A percentile compares a stretch with the other conserved stretches of the same genome.
Evolutionary conservation across 2,113 vertebrate genomes (phyloP).

Genomic region (Rhinichthys klamathensis): DNA sequence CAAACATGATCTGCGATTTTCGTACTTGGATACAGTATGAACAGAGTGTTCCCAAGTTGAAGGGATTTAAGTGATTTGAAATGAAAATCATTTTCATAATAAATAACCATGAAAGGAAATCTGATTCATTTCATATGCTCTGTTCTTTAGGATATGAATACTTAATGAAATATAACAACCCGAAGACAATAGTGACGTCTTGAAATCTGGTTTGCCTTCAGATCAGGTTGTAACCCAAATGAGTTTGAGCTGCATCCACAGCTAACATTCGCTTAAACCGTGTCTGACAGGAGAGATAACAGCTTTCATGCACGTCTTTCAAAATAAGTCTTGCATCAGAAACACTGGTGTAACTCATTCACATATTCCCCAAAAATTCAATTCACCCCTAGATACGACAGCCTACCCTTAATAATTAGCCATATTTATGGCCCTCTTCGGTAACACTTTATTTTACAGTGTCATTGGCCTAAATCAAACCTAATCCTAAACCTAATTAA

Average conservation of each 20-base stretch:
- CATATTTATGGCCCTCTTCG: neutral
- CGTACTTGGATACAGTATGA: neutral
- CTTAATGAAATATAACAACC: constrained; percentile 3
- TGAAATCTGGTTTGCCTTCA: constrained; percentile 21
- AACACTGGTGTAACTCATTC: neutral
- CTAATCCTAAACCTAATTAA: no score
- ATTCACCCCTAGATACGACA: neutral
- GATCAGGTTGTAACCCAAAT: neutral
- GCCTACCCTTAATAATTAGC: neutral
- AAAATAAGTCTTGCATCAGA: no score
- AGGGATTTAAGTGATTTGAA: constrained; percentile 34
- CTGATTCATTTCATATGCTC: neutral
- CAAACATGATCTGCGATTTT: constrained; percentile 26
- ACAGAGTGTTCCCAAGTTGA: constrained; percentile 19
- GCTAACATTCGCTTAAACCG: neutral
- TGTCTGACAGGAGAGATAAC: no score
- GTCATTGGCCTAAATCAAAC: no score
- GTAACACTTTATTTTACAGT: no score
- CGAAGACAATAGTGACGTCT: neutral
- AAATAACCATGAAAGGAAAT: constrained; percentile 9
- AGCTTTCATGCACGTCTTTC: no score
- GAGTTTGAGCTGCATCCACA: neutral
- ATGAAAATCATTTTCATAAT: constrained; percentile 29
- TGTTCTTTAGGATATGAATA: constrained; percentile 6
- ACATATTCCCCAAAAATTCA: neutral